Percentiles rank a stretch among this genome's conserved stretches.
Evolutionary conservation across 2,797 vertebrate species (phyloP).

Genomic region (Rallus crepitans): DNA sequence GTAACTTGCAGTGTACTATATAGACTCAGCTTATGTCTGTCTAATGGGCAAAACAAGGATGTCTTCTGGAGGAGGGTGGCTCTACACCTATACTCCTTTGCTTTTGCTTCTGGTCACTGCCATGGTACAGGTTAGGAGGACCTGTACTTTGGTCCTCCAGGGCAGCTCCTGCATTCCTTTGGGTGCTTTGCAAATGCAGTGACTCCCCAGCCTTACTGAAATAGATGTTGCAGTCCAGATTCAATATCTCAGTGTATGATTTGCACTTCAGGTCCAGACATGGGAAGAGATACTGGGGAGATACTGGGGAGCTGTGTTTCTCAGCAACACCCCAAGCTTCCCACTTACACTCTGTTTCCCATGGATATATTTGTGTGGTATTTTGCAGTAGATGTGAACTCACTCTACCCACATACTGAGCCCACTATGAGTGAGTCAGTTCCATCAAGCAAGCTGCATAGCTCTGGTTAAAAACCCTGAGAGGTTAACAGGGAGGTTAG

Average conservation of each 20-base stretch:
- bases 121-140: neutral
- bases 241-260: neutral
- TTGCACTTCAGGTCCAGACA: neutral
- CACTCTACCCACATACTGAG: conserved; percentile 58
- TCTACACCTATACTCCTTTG: neutral
- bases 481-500: neutral
- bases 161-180: neutral
- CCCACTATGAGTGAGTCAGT: conserved; percentile 69
- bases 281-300: neutral
- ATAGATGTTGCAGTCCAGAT: neutral
- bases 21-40: neutral
- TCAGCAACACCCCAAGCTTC: conserved; percentile 62
- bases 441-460: conserved; percentile 36
- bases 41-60: neutral
- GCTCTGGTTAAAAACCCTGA: neutral
- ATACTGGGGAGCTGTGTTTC: conserved; percentile 33
- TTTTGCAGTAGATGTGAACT: conserved; percentile 58
- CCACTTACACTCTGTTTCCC: conserved; percentile 58
- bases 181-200: neutral
- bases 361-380: conserved; percentile 47
- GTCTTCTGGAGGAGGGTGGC: neutral
- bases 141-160: neutral
- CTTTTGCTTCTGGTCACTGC: neutral
- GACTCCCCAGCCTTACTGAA: neutral
- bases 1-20: neutral